Base-by-base conservation (phyloP, 2,888 invertebrate species). In the Tachystola acroxantha region DNA sequence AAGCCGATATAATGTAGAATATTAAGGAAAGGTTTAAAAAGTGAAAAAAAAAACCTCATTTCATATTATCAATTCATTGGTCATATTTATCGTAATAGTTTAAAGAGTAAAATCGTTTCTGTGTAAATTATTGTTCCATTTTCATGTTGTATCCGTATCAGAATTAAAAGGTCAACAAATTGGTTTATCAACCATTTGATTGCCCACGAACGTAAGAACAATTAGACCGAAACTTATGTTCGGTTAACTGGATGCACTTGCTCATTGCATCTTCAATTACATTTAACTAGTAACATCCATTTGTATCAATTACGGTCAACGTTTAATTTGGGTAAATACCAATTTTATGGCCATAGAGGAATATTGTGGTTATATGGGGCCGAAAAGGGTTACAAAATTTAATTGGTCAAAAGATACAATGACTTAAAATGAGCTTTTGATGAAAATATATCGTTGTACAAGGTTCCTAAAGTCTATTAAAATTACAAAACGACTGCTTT, bases 311-410 rank as follows among this genome's bases (percentile, higher is more conserved):
- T 84, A 79, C 67, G 64, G 53, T 46, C 63, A 54, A 58, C 68
- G 65, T 70, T 84, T 78, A 82, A 84, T 84, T 84, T 79, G 66
- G 76, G 73, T 76, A 78, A 81, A 84, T 78, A 81, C 73, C 79
- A 80, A 79, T 81, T 82, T 80, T 78, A 82, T 77, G 79, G 79
- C 52, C 60, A 63, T 57, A 60, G 55, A 66, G 60, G 72, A 73
- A 75, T 69, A 71, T 70, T 74, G 69, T 73, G 72, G 75, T 56
- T 49, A 53, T 46, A 60, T 58, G 62, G 64, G 55, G 50, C 46
- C 47, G 47, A 77, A 76, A 73, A 73, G 75, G 75, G 76, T 76
- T 69, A 59, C 57, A 72, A 75, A 16, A 75, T 74, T 72, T 76
- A 73, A 73, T 75, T 68, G 68, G 61, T 57, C 24, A n/a, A 2